Percentiles rank a stretch among this genome's conserved stretches.
Conservation (phyloP, 92 coral and sea anemone genomes). For the Epizoanthus stellaris region DNA sequence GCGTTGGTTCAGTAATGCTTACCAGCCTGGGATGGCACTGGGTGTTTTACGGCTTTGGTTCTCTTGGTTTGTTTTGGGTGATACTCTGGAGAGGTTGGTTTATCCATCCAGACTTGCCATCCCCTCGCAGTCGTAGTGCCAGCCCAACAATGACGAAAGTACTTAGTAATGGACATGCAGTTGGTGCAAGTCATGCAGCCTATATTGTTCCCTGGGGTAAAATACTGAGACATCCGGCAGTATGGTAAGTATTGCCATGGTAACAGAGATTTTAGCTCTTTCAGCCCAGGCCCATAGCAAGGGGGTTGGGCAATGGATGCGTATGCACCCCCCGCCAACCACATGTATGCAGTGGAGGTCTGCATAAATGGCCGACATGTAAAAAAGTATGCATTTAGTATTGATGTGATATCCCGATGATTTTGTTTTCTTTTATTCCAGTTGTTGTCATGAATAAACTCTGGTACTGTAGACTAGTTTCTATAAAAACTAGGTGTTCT, state of each 20-base stretch:
- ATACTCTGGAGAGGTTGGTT: slow-evolving; percentile 57
- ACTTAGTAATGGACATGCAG: not conserved
- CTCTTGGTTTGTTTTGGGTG: slow-evolving; percentile 62
- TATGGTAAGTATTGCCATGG: slow-evolving; percentile 50
- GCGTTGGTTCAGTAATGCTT: slow-evolving; percentile 74
- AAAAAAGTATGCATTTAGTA: too few relatives aligned
- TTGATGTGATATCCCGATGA: too few relatives aligned
- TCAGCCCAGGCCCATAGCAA: too few relatives aligned
- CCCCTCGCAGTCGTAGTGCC: slow-evolving; percentile 35
- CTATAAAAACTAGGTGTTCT: too few relatives aligned
- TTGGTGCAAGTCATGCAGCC: slow-evolving; percentile 5
- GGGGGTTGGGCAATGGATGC: too few relatives aligned
- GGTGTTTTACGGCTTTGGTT: slow-evolving; percentile 73
- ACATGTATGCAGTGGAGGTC: too few relatives aligned
- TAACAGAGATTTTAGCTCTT: too few relatives aligned
- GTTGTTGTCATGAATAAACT: too few relatives aligned
- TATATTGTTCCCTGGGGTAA: slow-evolving; percentile 61
- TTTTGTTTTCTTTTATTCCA: too few relatives aligned
- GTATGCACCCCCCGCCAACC: too few relatives aligned
- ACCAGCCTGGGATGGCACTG: slow-evolving; percentile 69
- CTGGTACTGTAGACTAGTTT: too few relatives aligned
- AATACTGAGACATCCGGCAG: slow-evolving; percentile 57
- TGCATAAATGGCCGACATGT: too few relatives aligned
- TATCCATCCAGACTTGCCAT: slow-evolving; percentile 17
- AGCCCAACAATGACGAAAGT: slow-evolving; percentile 1